Base-by-base conservation (phyloP, 2,888 invertebrate species). In the Lasioglossum malachurum region DNA sequence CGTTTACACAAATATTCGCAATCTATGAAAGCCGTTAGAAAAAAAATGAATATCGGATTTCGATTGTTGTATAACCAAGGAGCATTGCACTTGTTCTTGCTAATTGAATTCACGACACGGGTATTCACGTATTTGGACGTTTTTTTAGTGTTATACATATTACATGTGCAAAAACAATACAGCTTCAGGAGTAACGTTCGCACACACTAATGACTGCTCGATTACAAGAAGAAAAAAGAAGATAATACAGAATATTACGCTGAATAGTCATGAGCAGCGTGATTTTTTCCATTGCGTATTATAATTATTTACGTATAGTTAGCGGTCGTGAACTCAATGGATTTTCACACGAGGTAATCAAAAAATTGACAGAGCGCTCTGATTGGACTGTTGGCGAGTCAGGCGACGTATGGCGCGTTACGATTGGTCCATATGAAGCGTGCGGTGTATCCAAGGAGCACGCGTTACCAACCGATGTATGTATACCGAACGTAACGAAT, bases 311-410 rank as follows among this genome's bases (percentile, higher is more conserved):
- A 74, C 75, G 60, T 75, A 71, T 78, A 75, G 75, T 77, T 80
- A 82, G 78, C 75, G 53, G 57, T 74, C 64, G 80, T 71, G 75
- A 53, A 75, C 64, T 87, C 81, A 84, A 87, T 85, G 80, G 90
- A 91, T 91, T 86, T 88, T 87, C 83, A 87, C 82, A 77, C 77
- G 87, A 87, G 81, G 84, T 75, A 90, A 89, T 91, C 86, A 90
- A 90, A 91, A 87, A 91, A 92, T 93, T 88, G 89, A 91, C 87
- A 85, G 80, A 76, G 19, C 12, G 23, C 44, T 38, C 81, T 46
- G 93, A 95, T 95, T 95, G 94, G 95, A 83, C 83, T 90, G 83
- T 41, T 64, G 49, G 69, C 82, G 86, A 79, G 92, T 95, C 95
- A 95, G 94, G 94, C 95, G 94, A 95, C 93, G 89, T 82, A 79